phyloP scores from a whole-genome alignment of 2,888 invertebrate species.

The Augiades crinisus region DNA sequence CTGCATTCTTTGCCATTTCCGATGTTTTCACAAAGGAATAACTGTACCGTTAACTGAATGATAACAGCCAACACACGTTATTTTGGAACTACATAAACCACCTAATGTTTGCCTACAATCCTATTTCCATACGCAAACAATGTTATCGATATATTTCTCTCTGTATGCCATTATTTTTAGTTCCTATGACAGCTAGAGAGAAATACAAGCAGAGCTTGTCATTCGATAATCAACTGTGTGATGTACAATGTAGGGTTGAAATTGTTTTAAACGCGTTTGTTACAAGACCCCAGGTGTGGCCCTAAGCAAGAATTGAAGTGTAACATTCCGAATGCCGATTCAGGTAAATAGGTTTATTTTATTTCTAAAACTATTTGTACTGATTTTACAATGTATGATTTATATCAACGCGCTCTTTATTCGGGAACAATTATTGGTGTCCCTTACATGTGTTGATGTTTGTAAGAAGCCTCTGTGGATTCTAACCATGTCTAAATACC shows the following conservation, averaged over 20 bases:
- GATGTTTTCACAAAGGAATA: constrained; percentile 9
- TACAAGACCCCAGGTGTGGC: constrained; percentile 56
- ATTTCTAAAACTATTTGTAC: constrained; percentile 31
- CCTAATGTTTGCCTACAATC: constrained; percentile 36
- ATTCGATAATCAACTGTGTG: constrained; percentile 31
- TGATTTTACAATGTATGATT: constrained; percentile 11
- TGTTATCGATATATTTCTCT: constrained; percentile 50
- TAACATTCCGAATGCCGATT: constrained; percentile 53
- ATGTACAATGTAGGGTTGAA: constrained; percentile 6
- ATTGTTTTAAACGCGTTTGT: constrained; percentile 27
- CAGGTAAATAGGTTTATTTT: constrained; percentile 41
- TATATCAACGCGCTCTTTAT: too few species aligned
- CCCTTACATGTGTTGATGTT: too few species aligned
- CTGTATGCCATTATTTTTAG: constrained; percentile 54
- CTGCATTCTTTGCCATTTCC: too few species aligned
- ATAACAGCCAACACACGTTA: background rate
- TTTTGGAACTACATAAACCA: constrained; percentile 24
- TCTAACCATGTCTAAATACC: too few species aligned
- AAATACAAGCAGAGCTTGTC: constrained; percentile 35
- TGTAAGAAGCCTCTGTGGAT: too few species aligned
- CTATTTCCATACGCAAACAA: constrained; percentile 46
- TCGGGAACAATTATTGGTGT: too few species aligned
- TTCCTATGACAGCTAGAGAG: constrained; percentile 50
- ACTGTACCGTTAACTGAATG: background rate
- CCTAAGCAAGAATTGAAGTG: constrained; percentile 57